phyloP scores from a whole-genome alignment of 2,888 invertebrate genomes.

The Eupithecia tripunctaria region DNA sequence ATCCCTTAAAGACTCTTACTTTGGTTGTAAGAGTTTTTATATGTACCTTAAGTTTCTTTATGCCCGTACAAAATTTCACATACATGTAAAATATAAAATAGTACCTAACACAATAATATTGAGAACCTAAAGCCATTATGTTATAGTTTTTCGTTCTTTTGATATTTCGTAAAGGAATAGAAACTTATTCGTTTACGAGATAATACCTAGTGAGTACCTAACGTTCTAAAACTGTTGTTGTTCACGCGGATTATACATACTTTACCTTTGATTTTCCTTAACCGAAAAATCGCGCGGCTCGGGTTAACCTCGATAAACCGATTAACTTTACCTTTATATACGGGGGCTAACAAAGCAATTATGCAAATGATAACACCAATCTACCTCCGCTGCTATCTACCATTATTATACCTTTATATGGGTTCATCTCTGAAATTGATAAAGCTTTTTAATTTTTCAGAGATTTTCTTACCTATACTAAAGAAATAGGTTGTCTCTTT shows the following conservation, averaged over 20 bases:
- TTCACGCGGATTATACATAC: neutral
- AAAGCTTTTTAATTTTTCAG: conserved; percentile 15
- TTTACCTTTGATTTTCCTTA: conserved; percentile 18
- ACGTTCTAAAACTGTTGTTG: neutral
- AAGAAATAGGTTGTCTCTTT: neutral
- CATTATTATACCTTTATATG: conserved; percentile 36
- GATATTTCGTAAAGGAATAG: neutral
- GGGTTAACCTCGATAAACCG: conserved; percentile 42
- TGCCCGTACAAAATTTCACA: neutral
- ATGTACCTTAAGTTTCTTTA: neutral
- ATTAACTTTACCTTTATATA: conserved; percentile 47
- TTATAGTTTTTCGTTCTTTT: neutral
- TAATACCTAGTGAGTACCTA: neutral
- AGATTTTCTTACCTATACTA: neutral
- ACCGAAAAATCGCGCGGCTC: conserved; percentile 37
- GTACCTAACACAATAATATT: neutral
- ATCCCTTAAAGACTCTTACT: neutral
- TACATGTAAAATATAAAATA: too few species aligned
- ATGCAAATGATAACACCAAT: conserved; percentile 46
- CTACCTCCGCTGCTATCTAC: conserved; percentile 6
- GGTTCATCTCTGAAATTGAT: conserved; percentile 26
- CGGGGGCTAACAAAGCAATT: conserved; percentile 49
- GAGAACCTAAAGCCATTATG: neutral
- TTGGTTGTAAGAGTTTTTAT: neutral
- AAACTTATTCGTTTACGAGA: neutral